Evolutionary conservation across 2,888 invertebrate species (phyloP).

Genomic region (Thysanoteuthis rhombus): DNA sequence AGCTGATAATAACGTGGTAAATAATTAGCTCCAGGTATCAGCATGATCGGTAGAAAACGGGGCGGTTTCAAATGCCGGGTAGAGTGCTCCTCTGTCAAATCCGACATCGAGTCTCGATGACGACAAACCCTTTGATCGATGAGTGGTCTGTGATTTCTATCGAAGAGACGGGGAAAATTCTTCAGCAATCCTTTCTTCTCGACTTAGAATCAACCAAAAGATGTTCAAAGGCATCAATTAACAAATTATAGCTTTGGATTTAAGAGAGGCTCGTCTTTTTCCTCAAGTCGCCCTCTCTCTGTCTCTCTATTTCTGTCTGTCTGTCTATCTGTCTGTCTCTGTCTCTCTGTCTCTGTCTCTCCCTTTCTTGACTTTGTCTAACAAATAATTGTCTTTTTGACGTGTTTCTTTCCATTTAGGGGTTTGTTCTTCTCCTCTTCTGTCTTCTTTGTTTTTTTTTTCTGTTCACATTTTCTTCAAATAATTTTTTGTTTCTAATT

Average conservation of each 20-base stretch:
- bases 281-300: too few relatives aligned
- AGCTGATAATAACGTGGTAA: too few relatives aligned
- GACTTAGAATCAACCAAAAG: background rate
- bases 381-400: background rate
- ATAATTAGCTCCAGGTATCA: background rate
- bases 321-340: background rate
- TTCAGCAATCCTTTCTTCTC: background rate
- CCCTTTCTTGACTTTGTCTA: background rate
- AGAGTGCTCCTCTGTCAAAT: background rate
- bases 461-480: too few relatives aligned
- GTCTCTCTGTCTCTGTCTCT: background rate
- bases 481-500: too few relatives aligned
- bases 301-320: background rate
- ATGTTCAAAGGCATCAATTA: background rate
- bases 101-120: background rate
- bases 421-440: too few relatives aligned
- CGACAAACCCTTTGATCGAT: background rate
- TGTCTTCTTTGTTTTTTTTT: too few relatives aligned
- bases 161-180: background rate
- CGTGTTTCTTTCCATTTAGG: too few relatives aligned
- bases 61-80: too few relatives aligned
- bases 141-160: background rate
- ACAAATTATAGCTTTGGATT: background rate
- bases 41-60: too few relatives aligned
- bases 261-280: background rate